Base-by-base conservation (phyloP, 2,888 invertebrate species). In the Drosophila conformis region DNA sequence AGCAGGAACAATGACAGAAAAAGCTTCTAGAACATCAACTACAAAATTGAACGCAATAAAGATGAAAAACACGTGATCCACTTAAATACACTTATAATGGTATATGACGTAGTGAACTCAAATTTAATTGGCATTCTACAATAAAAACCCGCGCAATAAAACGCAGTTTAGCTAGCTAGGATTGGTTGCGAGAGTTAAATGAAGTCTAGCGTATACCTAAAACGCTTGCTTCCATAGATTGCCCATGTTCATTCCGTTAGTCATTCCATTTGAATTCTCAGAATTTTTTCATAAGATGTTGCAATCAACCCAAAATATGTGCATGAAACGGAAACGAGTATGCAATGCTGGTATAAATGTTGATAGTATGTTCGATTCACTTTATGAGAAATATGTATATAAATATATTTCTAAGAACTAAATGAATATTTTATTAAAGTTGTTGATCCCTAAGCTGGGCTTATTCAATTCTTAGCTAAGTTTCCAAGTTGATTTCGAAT, bases 1-100 rank as follows among this genome's bases (percentile, higher is more conserved):
- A 63, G 57, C 66, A 70, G 69, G 60, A 65, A 76, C 73, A 81
- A 87, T 89, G 68, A 71, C 69, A 49, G 51, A 29, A 65, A 60
- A 35, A 64, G 52, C 53, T 66, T 56, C 52, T 62, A 21, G 21
- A 56, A 78, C 60, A 81, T 87, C 83, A 74, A 36, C 18, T 52
- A 57, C 31, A 10, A 54, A 68, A 36, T 13, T 51, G 60, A 63
- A 60, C 42, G 53, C 68, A 78, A 73, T 64, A 40, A 64, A 61
- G 18, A 48, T 46, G 58, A 46, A 13, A 48, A 62, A 53, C 53
- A 65, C 51, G 42, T 73, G 33, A 36, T 6, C n/a, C 48, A 63
- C 27, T 46, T 46, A 62, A 27, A 15, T 38, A 36, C 35, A 38
- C 56, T 33, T 53, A 54, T 33, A 31, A 48, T 27, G 56, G 18